Evolutionary conservation across 2,113 vertebrate genomes (phyloP).

Genomic region (Chitala chitala): DNA sequence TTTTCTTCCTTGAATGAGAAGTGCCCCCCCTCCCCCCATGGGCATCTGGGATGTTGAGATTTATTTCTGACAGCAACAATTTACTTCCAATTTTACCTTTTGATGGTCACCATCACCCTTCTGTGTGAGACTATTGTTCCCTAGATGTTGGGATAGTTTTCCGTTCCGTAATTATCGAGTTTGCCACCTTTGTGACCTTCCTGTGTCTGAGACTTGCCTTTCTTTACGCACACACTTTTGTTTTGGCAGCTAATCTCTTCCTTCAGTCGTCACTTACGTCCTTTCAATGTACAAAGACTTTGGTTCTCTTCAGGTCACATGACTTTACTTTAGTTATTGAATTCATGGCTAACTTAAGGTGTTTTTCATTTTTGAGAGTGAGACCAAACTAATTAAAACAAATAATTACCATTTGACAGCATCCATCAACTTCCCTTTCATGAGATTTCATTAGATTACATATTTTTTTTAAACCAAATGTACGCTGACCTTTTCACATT

Average conservation of each 20-base stretch:
- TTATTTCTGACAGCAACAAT: slow-evolving; percentile 50
- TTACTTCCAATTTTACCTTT: slow-evolving; percentile 42
- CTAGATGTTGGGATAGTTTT: not conserved
- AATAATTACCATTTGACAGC: slow-evolving; percentile 15
- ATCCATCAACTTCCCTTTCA: not conserved
- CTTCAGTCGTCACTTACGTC: too few species aligned
- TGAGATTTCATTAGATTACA: not conserved
- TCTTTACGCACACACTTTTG: too few species aligned
- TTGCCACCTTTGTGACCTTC: too few species aligned
- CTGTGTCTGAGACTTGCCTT: too few species aligned
- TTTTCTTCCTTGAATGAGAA: slow-evolving; percentile 23
- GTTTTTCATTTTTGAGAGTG: not conserved
- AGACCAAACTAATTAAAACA: slow-evolving; percentile 6
- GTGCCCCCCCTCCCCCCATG: slow-evolving; percentile 9
- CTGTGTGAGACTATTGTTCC: slow-evolving; percentile 42
- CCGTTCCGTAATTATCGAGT: not conserved
- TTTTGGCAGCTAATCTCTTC: too few species aligned
- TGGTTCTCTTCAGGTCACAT: not conserved
- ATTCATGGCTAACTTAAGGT: slow-evolving; percentile 4
- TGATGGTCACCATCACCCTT: slow-evolving; percentile 36
- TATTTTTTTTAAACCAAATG: slow-evolving; percentile 1
- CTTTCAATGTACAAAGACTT: too few species aligned
- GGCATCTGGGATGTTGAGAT: slow-evolving; percentile 34
- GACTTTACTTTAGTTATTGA: slow-evolving; percentile 8
- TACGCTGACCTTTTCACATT: not conserved